A percentile compares a stretch with the other conserved stretches of the same genome.
phyloP scores from a whole-genome alignment of 1,140 invertebrate species.

The Drosophila baimaii region DNA sequence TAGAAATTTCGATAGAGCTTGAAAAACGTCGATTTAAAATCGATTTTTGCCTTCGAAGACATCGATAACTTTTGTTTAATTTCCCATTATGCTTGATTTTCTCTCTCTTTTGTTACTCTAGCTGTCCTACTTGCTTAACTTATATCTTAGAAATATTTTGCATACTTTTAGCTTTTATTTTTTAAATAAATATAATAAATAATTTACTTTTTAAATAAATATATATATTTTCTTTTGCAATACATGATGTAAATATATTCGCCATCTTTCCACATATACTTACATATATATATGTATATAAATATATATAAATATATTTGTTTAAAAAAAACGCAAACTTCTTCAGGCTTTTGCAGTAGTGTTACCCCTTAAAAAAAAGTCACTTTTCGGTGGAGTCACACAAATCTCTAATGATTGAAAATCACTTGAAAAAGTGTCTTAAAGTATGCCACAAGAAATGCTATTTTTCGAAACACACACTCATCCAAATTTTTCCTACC shows the following conservation, averaged over 20 bases:
- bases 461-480: no score
- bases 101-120: no score
- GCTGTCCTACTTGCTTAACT: not conserved
- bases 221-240: no score
- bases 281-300: no score
- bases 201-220: no score
- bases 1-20: not conserved
- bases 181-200: no score
- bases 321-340: not conserved
- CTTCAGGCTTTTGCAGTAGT: slow-evolving; percentile 3
- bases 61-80: not conserved
- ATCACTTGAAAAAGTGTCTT: slow-evolving; percentile 2
- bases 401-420: not conserved
- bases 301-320: no score
- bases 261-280: not conserved
- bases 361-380: slow-evolving; percentile 14
- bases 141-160: not conserved
- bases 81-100: no score
- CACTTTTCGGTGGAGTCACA: slow-evolving; percentile 10
- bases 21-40: not conserved
- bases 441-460: not conserved
- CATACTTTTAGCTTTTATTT: not conserved
- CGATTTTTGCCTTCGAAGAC: not conserved
- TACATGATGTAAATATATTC: not conserved
- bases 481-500: no score